Percentiles rank a stretch among this genome's conserved stretches.
Conservation (phyloP, 2,797 vertebrate species). For the Alca torda region DNA sequence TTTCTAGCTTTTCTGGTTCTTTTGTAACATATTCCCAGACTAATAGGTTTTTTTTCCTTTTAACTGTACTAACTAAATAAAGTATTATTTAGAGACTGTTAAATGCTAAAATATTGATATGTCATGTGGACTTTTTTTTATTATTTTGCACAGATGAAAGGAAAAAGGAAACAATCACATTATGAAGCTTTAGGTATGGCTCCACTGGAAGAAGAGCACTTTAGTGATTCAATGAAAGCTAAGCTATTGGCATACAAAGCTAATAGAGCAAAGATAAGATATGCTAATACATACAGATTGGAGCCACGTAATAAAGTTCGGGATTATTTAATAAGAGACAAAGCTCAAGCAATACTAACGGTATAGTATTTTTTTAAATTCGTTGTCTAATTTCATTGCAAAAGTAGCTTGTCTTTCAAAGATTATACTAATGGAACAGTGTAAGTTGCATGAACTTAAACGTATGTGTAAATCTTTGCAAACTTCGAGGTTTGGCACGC, state of each 20-base stretch:
- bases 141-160: slow-evolving; percentile 30
- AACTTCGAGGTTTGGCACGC: neutral
- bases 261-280: slow-evolving; percentile 41
- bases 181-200: slow-evolving; percentile 7
- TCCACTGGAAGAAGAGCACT: slow-evolving; percentile 34
- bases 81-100: neutral
- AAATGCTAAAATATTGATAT: neutral
- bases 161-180: slow-evolving; percentile 2
- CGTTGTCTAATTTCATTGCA: neutral
- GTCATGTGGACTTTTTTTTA: neutral
- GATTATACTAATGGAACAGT: neutral
- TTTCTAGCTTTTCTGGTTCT: neutral
- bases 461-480: neutral
- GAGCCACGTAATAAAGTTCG: slow-evolving; percentile 64
- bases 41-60: neutral
- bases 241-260: slow-evolving; percentile 10
- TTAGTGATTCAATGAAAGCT: slow-evolving; percentile 40
- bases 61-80: neutral
- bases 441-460: neutral
- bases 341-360: slow-evolving; percentile 63
- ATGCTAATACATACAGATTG: slow-evolving; percentile 69
- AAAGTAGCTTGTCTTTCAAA: neutral
- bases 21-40: neutral
- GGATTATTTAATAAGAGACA: slow-evolving; percentile 55
- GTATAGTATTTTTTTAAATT: slow-evolving; percentile 40